Evolutionary conservation across 2,888 invertebrate genomes (phyloP).

Genomic region (Allygus modestus): DNA sequence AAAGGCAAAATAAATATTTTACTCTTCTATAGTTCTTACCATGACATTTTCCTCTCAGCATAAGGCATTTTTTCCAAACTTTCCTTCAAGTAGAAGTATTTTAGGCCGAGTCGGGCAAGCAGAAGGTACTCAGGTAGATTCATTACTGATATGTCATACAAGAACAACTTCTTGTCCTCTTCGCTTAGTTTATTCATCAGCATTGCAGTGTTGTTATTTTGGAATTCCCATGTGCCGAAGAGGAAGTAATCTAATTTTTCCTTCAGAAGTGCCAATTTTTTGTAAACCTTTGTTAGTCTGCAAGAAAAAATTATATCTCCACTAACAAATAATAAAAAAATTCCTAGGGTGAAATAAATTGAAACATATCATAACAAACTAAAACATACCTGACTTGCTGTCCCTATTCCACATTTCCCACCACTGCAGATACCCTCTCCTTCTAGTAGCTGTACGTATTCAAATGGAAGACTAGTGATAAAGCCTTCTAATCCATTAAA

Average conservation of each 20-base stretch:
- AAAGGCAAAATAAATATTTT: too few species aligned
- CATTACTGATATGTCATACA: slow-evolving; percentile 75
- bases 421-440: too few species aligned
- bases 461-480: too few species aligned
- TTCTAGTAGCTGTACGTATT: too few species aligned
- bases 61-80: slow-evolving; percentile 74
- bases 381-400: too few species aligned
- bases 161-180: slow-evolving; percentile 73
- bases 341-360: too few species aligned
- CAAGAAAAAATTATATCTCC: neutral
- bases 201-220: slow-evolving; percentile 72
- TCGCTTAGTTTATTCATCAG: slow-evolving; percentile 73
- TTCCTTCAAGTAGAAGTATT: slow-evolving; percentile 76
- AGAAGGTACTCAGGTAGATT: slow-evolving; percentile 77
- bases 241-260: slow-evolving; percentile 76
- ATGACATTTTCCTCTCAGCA: slow-evolving; percentile 72
- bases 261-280: neutral
- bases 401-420: too few species aligned
- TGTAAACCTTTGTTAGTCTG: neutral
- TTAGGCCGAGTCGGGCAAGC: slow-evolving; percentile 76
- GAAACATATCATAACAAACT: too few species aligned
- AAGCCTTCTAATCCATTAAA: too few species aligned
- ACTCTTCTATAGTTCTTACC: slow-evolving; percentile 69
- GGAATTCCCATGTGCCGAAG: slow-evolving; percentile 75
- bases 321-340: too few species aligned